phyloP scores from a whole-genome alignment of 37 sponge, comb jelly and placozoan genomes.

The Oscarella lobularis region DNA sequence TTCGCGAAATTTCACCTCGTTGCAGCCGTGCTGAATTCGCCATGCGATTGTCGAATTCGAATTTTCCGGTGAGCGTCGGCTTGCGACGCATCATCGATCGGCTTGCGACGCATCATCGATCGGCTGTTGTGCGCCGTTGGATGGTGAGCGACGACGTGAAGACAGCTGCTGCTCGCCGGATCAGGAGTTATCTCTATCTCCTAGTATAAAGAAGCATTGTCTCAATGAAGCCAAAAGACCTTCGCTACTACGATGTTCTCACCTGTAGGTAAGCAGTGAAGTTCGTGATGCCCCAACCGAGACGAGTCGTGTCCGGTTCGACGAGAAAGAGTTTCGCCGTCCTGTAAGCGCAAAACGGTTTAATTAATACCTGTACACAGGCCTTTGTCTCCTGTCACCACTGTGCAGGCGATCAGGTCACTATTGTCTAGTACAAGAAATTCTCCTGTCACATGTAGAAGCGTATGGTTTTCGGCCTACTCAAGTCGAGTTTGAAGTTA shows the following conservation, averaged over 20 bases:
- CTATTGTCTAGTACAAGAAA: slow-evolving; percentile 29
- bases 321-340: slow-evolving; percentile 60
- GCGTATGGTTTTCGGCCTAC: slow-evolving; percentile 38
- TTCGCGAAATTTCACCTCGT: slow-evolving; percentile 35
- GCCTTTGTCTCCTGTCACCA: slow-evolving; percentile 23
- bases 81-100: too few species aligned
- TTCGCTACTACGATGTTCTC: neutral
- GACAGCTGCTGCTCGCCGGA: slow-evolving; percentile 43
- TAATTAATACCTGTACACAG: neutral
- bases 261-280: slow-evolving; percentile 77
- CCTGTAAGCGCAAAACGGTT: neutral
- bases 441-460: neutral
- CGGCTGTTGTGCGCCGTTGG: slow-evolving; percentile 3
- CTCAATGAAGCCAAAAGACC: too few species aligned
- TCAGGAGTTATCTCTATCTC: slow-evolving; percentile 57
- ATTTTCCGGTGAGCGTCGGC: slow-evolving; percentile 47
- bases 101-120: too few species aligned
- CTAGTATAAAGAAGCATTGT: slow-evolving; percentile 24
- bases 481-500: slow-evolving; percentile 67
- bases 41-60: slow-evolving; percentile 77
- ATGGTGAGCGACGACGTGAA: slow-evolving; percentile 40
- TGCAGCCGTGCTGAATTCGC: slow-evolving; percentile 36
- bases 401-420: slow-evolving; percentile 63
- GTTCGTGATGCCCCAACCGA: slow-evolving; percentile 73
- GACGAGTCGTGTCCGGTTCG: slow-evolving; percentile 57